phyloP scores from a whole-genome alignment of 2,113 vertebrate genomes.

The Clupea harengus region DNA sequence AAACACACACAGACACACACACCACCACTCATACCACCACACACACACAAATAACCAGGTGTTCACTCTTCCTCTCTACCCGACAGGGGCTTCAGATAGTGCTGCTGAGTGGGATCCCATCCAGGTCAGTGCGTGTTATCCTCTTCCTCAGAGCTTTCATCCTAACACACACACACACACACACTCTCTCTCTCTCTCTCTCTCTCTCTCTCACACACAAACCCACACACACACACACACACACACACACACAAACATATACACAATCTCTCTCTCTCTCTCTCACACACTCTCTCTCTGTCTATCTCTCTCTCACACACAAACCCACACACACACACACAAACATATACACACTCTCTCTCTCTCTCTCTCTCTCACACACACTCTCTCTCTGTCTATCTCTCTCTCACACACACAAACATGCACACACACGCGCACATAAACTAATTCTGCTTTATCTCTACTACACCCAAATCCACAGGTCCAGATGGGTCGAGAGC shows the following conservation, averaged over 20 bases:
- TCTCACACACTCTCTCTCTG: no score
- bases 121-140: conserved; percentile 60
- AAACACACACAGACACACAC: neutral
- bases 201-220: neutral
- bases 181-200: neutral
- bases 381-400: neutral
- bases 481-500: neutral
- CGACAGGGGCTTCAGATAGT: conserved; percentile 60
- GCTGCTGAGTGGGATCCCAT: conserved; percentile 50
- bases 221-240: neutral
- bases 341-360: neutral
- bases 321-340: neutral
- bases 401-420: neutral
- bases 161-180: no score
- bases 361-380: neutral
- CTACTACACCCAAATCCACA: neutral
- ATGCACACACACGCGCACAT: neutral
- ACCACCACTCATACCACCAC: no score
- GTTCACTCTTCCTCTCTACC: conserved; percentile 5
- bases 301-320: no score
- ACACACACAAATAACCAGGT: neutral
- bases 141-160: neutral
- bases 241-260: neutral
- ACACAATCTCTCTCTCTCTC: neutral
- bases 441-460: neutral